Conservation (phyloP, 2,888 invertebrate species). For the Limnephilus lunatus region DNA sequence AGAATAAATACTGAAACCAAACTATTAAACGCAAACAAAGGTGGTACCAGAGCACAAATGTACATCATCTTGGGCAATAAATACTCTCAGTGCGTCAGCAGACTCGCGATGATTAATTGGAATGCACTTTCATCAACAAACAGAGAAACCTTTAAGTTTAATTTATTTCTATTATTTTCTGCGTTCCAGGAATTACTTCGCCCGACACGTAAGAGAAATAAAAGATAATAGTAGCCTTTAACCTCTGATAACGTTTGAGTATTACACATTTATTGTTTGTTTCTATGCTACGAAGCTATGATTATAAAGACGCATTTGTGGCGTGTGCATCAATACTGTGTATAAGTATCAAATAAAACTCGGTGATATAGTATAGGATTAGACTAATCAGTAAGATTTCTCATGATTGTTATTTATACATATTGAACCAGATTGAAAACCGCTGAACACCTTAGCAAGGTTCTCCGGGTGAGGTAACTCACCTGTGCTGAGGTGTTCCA, state of each 20-base stretch:
- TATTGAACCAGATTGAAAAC: no score
- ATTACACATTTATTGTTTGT: background rate
- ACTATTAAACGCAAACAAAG: background rate
- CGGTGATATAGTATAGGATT: no score
- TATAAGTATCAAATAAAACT: no score
- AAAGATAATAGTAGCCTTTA: background rate
- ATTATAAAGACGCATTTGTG: background rate
- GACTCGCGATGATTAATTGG: slow-evolving; percentile 4
- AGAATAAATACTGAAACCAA: background rate
- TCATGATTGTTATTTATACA: no score
- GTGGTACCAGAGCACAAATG: background rate
- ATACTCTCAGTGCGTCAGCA: background rate
- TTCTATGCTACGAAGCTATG: background rate
- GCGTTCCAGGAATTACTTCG: background rate
- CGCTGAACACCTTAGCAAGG: no score
- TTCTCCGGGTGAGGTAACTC: no score
- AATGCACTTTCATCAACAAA: slow-evolving; percentile 4
- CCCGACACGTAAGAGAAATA: slow-evolving; percentile 13
- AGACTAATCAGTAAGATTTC: no score
- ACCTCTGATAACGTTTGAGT: background rate
- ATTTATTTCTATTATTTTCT: slow-evolving; percentile 5
- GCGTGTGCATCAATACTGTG: no score
- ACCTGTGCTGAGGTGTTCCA: no score
- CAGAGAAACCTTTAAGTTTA: slow-evolving; percentile 3
- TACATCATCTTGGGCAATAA: background rate